Evolutionary conservation across 92 coral and sea anemone genomes (phyloP).

Genomic region (Phenganax subtilis): DNA sequence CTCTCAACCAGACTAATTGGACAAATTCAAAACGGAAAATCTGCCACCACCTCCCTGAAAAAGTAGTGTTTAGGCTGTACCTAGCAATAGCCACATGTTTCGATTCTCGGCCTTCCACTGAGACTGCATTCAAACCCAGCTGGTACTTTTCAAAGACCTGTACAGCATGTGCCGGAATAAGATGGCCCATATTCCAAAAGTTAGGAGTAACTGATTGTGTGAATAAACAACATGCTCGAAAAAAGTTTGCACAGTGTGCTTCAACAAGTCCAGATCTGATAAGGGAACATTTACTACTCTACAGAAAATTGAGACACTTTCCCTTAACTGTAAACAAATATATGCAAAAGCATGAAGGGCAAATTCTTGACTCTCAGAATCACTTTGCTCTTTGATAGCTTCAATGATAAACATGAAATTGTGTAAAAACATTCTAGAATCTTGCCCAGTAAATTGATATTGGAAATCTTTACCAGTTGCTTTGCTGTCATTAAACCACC

Average conservation of each 20-base stretch:
- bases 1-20: constrained; percentile 43
- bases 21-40: constrained; percentile 33
- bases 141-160: constrained; percentile 56
- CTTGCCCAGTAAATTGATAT: constrained; percentile 69
- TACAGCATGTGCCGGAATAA: constrained; percentile 59
- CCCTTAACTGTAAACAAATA: constrained; percentile 60
- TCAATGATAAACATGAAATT: constrained; percentile 63
- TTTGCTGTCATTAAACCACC: constrained; percentile 56
- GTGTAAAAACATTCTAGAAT: constrained; percentile 71
- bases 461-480: constrained; percentile 53
- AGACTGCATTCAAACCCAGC: constrained; percentile 57
- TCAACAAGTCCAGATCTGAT: constrained; percentile 43
- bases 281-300: constrained; percentile 51
- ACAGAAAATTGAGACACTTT: constrained; percentile 60
- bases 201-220: constrained; percentile 55
- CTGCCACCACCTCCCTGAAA: constrained; percentile 27
- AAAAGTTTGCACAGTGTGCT: constrained; percentile 56
- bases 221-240: constrained; percentile 56
- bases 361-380: constrained; percentile 56
- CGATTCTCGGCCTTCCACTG: constrained; percentile 64
- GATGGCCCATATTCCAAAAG: constrained; percentile 58
- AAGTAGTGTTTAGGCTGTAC: constrained; percentile 55
- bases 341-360: constrained; percentile 60
- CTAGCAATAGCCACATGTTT: constrained; percentile 56
- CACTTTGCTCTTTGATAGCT: constrained; percentile 50